phyloP scores from a whole-genome alignment of 2,888 invertebrate species.

The Harpalus rufipes region DNA sequence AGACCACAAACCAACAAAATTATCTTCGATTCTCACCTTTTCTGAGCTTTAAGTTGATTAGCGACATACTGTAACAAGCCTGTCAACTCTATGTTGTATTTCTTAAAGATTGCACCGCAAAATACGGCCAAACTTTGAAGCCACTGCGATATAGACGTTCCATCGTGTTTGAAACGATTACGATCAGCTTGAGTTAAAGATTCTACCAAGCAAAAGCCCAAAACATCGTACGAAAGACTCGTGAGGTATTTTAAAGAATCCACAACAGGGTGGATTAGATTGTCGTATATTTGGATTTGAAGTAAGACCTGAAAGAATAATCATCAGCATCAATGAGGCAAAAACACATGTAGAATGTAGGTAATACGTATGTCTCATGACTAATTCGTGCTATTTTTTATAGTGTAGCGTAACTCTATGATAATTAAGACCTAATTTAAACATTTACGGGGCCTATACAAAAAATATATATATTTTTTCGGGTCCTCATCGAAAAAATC shows the following conservation, averaged over 20 bases:
- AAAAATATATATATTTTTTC: too few relatives aligned
- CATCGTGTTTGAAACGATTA: constrained; percentile 90
- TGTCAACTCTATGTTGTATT: constrained; percentile 96
- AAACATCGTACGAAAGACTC: constrained; percentile 95
- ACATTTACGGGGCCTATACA: too few relatives aligned
- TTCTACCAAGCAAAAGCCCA: constrained; percentile 97
- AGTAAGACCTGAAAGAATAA: constrained; percentile 71
- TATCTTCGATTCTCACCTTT: constrained; percentile 82
- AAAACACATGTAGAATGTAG: too few relatives aligned
- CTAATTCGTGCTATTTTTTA: too few relatives aligned
- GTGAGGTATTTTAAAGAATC: constrained; percentile 98
- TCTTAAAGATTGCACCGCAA: constrained; percentile 97
- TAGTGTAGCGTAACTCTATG: too few relatives aligned
- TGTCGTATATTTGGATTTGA: constrained; percentile 77
- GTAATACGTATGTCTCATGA: too few relatives aligned
- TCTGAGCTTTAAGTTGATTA: constrained; percentile 96
- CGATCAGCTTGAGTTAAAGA: constrained; percentile 90
- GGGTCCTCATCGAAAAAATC: too few relatives aligned
- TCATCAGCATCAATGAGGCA: too few relatives aligned
- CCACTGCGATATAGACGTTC: constrained; percentile 95
- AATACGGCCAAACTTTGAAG: constrained; percentile 96
- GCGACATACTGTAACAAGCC: constrained; percentile 98
- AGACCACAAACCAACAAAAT: constrained; percentile 14
- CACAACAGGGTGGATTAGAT: constrained; percentile 88
- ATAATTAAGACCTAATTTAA: too few relatives aligned